Evolutionary conservation across 1,140 invertebrate species (phyloP), one percentile per base, ranked within the genome.

Genomic region (Orchesella cincta): DNA sequence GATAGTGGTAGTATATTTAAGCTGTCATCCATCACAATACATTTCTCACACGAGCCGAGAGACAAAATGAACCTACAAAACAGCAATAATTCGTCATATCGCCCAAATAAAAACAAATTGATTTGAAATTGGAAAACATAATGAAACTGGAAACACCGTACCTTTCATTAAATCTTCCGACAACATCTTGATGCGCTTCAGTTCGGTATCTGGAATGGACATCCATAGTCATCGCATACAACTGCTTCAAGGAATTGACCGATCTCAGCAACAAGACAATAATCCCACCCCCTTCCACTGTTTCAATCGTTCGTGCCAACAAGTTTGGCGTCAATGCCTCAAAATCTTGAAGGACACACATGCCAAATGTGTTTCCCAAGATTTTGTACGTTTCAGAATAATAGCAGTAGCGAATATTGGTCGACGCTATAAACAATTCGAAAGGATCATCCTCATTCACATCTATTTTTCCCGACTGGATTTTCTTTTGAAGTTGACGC

Each of bases 241-340:
- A 88, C 84, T 99, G 97, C 85, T 95, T 93, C 5, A 99, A 86
- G 0, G 97, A 99, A 64, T 90, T 89, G 78, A 99, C 88, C 33
- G 91, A 91, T 84, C 94, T 91, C 0, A 99, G 86, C 1, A 93
- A 84, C 12, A 99, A 85, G 39, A 99, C 90, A 76, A 99, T 91
- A 0, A 99, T 83, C 28, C 98, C 98, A 77, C 98, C 98, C 74
- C 98, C 98, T 89, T 99, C 96, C 0, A 99, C 95, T 0, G 98
- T 99, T 89, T 99, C 98, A 81, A 99, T 91, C 5, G 98, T 99
- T 79, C 98, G 88, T 0, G 98, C 98, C 83, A 99, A 87, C 57
- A 99, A 88, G 86, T 99, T 99, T 5, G 98, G 98, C n/a, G 98
- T 99, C 0, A 99, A 83, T 1, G 97, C 97, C 89, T 99, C 98